Conservation (phyloP, 2,113 vertebrate species). For the Plectropomus leopardus region DNA sequence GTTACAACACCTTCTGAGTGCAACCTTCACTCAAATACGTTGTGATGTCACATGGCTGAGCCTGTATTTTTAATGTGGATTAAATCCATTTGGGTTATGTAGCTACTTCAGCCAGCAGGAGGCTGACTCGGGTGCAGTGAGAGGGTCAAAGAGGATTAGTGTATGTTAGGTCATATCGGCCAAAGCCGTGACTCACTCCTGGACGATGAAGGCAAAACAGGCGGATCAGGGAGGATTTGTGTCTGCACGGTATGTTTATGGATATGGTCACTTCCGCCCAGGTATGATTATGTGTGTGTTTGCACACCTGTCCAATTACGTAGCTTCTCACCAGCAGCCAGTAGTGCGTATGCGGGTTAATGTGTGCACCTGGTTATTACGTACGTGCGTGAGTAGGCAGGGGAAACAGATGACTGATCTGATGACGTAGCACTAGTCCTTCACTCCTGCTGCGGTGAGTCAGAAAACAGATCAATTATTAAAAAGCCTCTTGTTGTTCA, state of each 20-base stretch:
- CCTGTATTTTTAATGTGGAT: slow-evolving; percentile 29
- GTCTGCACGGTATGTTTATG: slow-evolving; percentile 21
- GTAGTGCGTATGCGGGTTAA: slow-evolving; percentile 1
- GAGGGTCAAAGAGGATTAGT: slow-evolving; percentile 59
- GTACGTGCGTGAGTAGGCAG: slow-evolving; percentile 39
- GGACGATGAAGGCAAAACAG: slow-evolving; percentile 27
- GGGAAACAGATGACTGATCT: slow-evolving; percentile 25
- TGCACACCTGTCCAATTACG: slow-evolving; percentile 48
- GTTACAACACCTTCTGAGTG: not conserved
- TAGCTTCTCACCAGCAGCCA: slow-evolving; percentile 4
- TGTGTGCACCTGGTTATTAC: slow-evolving; percentile 23
- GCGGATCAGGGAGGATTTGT: slow-evolving; percentile 43
- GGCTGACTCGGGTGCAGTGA: not conserved
- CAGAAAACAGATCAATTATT: slow-evolving; percentile 66
- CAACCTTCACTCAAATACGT: not conserved
- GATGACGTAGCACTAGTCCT: slow-evolving; percentile 36
- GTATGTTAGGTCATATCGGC: slow-evolving; percentile 44
- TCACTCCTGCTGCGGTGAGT: slow-evolving; percentile 63
- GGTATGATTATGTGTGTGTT: slow-evolving; percentile 42
- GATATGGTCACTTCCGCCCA: slow-evolving; percentile 36
- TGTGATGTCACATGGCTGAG: slow-evolving; percentile 7
- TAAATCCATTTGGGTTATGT: slow-evolving; percentile 36
- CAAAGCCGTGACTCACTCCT: slow-evolving; percentile 69
- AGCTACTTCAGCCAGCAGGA: slow-evolving; percentile 35
- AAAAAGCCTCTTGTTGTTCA: slow-evolving; percentile 62